These are phyloP conservation scores for Axis porcinus DNA, from an alignment of 2,113 vertebrate species.

Conservation along the genomic window DNA sequence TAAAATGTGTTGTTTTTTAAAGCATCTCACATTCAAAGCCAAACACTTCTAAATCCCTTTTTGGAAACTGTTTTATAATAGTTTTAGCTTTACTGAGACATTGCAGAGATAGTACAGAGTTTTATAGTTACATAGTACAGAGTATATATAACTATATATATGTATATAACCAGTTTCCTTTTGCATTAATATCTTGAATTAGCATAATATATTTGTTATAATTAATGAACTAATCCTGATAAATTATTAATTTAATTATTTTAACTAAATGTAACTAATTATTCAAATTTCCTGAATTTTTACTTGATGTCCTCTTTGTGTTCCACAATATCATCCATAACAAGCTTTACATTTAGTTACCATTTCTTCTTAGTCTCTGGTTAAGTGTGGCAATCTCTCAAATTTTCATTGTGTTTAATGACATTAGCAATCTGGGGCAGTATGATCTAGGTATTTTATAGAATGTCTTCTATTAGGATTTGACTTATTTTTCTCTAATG, in stretches of 20 bases:
- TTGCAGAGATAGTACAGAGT: not conserved
- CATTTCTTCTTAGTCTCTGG: not conserved
- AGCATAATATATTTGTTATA: not conserved
- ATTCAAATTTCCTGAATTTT: not conserved
- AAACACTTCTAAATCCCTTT: not conserved
- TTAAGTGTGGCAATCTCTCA: not conserved
- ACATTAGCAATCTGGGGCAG: not conserved
- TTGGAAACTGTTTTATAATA: not conserved
- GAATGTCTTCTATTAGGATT: not conserved
- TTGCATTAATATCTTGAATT: not conserved
- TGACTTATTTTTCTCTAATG: not conserved
- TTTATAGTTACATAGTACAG: not conserved
- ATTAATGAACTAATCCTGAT: not conserved
- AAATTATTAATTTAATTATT: not conserved
- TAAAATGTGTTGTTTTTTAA: conserved; percentile 2
- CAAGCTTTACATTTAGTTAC: not conserved
- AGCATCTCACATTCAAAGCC: not conserved
- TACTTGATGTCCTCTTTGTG: not conserved
- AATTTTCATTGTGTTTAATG: not conserved
- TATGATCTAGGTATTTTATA: not conserved
- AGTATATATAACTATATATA: not conserved
- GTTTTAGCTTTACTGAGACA: not conserved
- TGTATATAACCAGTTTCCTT: not conserved
- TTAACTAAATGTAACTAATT: not conserved
- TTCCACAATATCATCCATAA: not conserved